phyloP scores from a whole-genome alignment of 2,797 vertebrate genomes.

The Pteronotus mesoamericanus region DNA sequence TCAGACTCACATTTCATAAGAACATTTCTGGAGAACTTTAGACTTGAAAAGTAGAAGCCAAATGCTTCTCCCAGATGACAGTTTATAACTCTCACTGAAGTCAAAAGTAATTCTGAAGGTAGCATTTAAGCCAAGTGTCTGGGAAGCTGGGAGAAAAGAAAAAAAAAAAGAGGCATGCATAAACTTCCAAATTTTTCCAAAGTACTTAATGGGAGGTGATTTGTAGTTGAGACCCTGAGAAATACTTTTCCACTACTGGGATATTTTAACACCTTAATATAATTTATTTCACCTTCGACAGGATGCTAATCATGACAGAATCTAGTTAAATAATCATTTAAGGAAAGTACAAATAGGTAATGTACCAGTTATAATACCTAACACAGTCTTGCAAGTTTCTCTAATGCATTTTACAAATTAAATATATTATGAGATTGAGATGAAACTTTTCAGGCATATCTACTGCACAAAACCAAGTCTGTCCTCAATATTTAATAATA shows the following conservation, averaged over 20 bases:
- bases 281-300: conserved; percentile 50
- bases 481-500: background rate
- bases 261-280: conserved; percentile 14
- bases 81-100: conserved; percentile 63
- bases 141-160: conserved; percentile 50
- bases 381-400: conserved; percentile 3
- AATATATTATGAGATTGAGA: background rate
- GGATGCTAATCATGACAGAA: conserved; percentile 19
- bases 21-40: conserved; percentile 68
- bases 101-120: conserved; percentile 62
- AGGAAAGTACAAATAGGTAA: background rate
- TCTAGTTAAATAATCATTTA: conserved; percentile 45
- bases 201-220: conserved; percentile 43
- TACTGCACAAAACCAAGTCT: background rate
- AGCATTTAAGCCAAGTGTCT: conserved; percentile 59
- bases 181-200: conserved; percentile 62
- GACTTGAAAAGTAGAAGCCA: conserved; percentile 60
- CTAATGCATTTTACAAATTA: conserved; percentile 8
- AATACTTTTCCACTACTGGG: conserved; percentile 43
- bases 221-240: conserved; percentile 52
- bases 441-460: background rate
- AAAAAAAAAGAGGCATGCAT: conserved; percentile 28
- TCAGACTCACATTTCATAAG: conserved; percentile 65
- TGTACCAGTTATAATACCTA: background rate
- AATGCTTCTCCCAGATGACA: conserved; percentile 58